Evolutionary conservation across 2,113 vertebrate species (phyloP), one percentile per base, ranked within the genome.

Genomic region (Benitochromis conjunctus): DNA sequence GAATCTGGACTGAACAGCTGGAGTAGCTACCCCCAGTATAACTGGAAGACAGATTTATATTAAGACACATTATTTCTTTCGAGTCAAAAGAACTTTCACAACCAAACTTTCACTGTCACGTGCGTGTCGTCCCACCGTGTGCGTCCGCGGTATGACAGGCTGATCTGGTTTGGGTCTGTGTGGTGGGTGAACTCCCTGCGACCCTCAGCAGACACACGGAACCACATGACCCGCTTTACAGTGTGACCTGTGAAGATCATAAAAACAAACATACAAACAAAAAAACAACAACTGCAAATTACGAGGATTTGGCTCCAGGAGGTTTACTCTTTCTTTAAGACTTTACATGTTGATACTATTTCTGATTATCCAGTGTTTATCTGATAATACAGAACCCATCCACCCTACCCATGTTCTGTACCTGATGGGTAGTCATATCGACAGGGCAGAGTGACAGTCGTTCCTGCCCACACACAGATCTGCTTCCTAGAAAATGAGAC

Each of bases 391-490:
- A 34, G 36, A 74, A 34, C 31, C 60, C 31, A 64, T 64, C 60
- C 36, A 64, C 60, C 60, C 36, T 3, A n/a, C 31, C 18, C 31
- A 62, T 62, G 14, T 83, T 91, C 2, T 48, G 26, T 76, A 95
- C 95, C 94, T 80, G 94, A 91, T 38, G 96, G 96, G 85, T 96
- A 95, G 80, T 96, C 96, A 82, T 95, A 96, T 4, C 92, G 94
- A 41, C 96, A 97, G 51, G 96, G 95, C 85, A 97, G 91, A 8
- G 94, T 96, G 57, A 96, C 94, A 6, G 94, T 95, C 2, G 95
- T 96, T 54, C 96, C 95, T 14, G 95, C 92, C 96, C 96, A 97
- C 86, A 96, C 94, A 78, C 96, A 97, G 82, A 96, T 95, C 62
- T 96, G 94, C 53, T 83, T 95, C 56, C 95, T 90, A 2, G 96